Evolutionary conservation across 23 tunicate genomes (phyloP).

Genomic region (Aplidium turbinatum): DNA sequence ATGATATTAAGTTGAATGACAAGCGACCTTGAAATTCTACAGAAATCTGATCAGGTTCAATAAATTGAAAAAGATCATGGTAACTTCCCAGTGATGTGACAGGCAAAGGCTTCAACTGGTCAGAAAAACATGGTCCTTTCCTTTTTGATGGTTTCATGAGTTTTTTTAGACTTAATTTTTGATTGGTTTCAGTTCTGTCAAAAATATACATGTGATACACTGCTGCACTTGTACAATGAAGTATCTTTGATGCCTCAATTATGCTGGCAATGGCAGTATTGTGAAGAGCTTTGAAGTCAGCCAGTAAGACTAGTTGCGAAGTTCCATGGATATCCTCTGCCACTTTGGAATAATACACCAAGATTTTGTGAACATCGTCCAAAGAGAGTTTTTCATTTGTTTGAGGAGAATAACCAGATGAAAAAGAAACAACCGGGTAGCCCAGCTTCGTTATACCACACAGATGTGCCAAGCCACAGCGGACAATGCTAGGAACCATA

Average conservation of each 20-base stretch:
- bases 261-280: not conserved
- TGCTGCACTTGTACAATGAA: not conserved
- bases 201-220: not conserved
- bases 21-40: not conserved
- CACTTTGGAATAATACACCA: not conserved
- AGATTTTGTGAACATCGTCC: not conserved
- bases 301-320: not conserved
- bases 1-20: not conserved
- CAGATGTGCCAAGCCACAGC: not conserved
- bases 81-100: not conserved
- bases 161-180: not conserved
- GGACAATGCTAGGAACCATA: not conserved
- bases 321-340: not conserved
- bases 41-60: not conserved
- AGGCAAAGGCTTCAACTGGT: not conserved
- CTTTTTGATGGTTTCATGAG: not conserved
- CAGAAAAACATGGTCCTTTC: not conserved
- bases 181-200: not conserved
- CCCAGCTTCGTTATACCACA: not conserved
- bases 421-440: not conserved
- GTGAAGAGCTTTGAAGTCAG: not conserved
- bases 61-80: not conserved
- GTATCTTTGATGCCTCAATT: not conserved
- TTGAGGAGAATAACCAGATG: not conserved
- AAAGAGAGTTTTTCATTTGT: not conserved